These are phyloP conservation scores for Etheostoma spectabile DNA, from an alignment of 2,113 vertebrate species.

Conservation along the genomic window DNA sequence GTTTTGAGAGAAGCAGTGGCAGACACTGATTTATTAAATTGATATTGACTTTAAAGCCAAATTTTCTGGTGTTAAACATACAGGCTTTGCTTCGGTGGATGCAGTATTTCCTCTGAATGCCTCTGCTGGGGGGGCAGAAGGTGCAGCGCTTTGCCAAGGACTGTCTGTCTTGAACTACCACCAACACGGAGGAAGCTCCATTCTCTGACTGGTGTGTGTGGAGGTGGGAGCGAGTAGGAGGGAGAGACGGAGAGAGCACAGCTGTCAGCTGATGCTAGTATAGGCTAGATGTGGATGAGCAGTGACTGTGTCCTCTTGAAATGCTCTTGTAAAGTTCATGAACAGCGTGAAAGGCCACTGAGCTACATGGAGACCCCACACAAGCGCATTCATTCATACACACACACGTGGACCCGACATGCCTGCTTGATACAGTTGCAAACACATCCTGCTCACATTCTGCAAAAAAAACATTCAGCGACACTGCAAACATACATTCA, in stretches of 20 bases:
- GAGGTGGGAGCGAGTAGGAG: conserved; percentile 52
- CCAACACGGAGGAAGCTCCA: conserved; percentile 55
- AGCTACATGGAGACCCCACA: conserved; percentile 39
- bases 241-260: conserved; percentile 20
- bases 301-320: conserved; percentile 45
- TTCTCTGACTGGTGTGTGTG: conserved; percentile 49
- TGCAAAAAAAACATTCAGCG: not conserved
- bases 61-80: not conserved
- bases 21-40: conserved; percentile 18
- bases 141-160: conserved; percentile 36
- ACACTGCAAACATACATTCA: conserved; percentile 6
- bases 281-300: conserved; percentile 50
- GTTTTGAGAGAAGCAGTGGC: conserved; percentile 46
- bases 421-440: not conserved
- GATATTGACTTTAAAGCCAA: not conserved
- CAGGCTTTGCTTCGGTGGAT: not conserved
- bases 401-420: not conserved
- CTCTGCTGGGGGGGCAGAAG: conserved; percentile 1
- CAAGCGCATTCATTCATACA: conserved; percentile 1
- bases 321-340: conserved; percentile 61
- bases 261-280: conserved; percentile 45
- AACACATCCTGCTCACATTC: not conserved
- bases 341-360: conserved; percentile 60
- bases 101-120: conserved; percentile 8
- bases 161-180: conserved; percentile 33